phyloP scores from a whole-genome alignment of 92 coral and sea anemone species.

The Epizoanthus illoricatus region DNA sequence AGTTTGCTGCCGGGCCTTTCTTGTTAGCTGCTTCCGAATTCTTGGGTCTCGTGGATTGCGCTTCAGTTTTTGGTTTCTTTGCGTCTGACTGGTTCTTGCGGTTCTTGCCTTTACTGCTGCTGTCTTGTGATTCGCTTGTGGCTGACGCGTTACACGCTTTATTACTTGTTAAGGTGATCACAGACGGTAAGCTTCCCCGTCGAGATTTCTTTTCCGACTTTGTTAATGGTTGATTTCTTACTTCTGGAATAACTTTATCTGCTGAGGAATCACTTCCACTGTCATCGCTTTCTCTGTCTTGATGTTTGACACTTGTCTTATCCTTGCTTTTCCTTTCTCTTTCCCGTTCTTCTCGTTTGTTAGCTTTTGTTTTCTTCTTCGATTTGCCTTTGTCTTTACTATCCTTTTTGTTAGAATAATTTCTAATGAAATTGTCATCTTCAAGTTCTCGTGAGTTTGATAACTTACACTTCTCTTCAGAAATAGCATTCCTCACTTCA shows the following conservation, averaged over 20 bases:
- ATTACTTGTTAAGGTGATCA: constrained; percentile 29
- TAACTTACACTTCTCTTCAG: constrained; percentile 37
- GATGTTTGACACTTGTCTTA: constrained; percentile 38
- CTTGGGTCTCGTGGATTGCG: constrained; percentile 34
- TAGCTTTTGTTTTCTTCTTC: constrained; percentile 72
- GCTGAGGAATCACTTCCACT: constrained; percentile 75
- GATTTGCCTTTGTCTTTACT: constrained; percentile 79
- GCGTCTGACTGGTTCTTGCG: constrained; percentile 51
- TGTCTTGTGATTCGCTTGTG: constrained; percentile 39
- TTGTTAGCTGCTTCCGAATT: constrained; percentile 23
- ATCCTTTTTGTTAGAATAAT: constrained; percentile 46
- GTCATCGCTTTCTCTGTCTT: constrained; percentile 79
- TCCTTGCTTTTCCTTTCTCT: constrained; percentile 56
- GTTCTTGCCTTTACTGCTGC: constrained; percentile 39
- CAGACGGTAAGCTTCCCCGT: constrained; percentile 58
- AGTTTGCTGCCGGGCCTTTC: constrained; percentile 15
- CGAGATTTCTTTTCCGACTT: constrained; percentile 66
- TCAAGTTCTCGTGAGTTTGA: constrained; percentile 11
- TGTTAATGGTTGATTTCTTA: constrained; percentile 51
- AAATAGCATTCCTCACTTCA: constrained; percentile 32
- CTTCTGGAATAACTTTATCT: constrained; percentile 65
- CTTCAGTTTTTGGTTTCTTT: constrained; percentile 49
- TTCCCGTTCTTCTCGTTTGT: constrained; percentile 71
- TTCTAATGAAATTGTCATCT: constrained; percentile 31
- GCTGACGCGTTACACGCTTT: constrained; percentile 29